Evolutionary conservation across 2,113 vertebrate species (phyloP), one percentile per base, ranked within the genome.

Genomic region (Suricata suricatta): DNA sequence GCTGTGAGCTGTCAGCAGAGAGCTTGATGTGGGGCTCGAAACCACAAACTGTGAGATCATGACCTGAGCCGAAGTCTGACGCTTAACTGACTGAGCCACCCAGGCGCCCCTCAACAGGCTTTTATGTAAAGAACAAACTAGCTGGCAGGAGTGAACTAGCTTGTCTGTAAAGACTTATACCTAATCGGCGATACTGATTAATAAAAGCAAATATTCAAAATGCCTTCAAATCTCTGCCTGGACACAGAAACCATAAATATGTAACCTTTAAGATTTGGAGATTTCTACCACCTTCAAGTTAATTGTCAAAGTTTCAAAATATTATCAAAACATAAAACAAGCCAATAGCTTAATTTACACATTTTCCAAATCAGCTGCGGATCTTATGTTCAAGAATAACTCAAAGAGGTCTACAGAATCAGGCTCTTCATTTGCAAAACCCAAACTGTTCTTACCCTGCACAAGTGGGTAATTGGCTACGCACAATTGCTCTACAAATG

Each of bases 401-500:
- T 93, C 90, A 86, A 88, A 92, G 74, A 66, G 68, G 64, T 60
- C 76, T 92, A 79, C 29, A 69, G 66, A 97, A 88, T 74, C 47
- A 83, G 80, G 41, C 71, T 90, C 84, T 91, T 96, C 83, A 69
- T 95, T 96, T 85, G 92, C 80, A 93, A 95, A 98, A 85, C 87
- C 90, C 80, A 80, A 94, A 97, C 83, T 88, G 84, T 93, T 95
- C 76, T 86, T 66, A 74, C 92, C 80, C 87, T 82, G 72, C 92
- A 92, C 92, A 38, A 95, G 87, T 81, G 80, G 76, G 96, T 96
- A 82, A 97, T 92, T 97, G 97, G 97, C 93, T 97, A 90, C 0
- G 85, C 88, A 69, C 93, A 97, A 94, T 88, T 72, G 84, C 96
- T 95, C 96, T 82, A 52, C 94, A 95, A 96, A 97, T 91, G 96